Conservation (phyloP, 2,113 vertebrate species). For the Cottus gobio region DNA sequence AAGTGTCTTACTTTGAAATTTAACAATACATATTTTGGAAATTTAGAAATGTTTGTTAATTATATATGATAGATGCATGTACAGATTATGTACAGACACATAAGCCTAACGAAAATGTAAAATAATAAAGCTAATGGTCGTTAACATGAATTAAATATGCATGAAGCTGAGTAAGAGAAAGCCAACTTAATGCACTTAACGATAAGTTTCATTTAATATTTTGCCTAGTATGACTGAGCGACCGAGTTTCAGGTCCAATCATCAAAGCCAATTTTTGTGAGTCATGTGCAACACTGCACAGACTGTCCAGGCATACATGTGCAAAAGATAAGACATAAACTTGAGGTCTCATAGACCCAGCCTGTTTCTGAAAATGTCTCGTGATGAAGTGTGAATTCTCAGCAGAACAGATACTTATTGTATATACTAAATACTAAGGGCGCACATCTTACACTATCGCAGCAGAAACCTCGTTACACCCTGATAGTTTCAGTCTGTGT, state of each 20-base stretch:
- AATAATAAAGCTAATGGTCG: no score
- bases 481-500: not conserved
- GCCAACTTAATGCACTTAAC: not conserved
- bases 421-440: not conserved
- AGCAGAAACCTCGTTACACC: conserved; percentile 8
- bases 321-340: not conserved
- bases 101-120: no score
- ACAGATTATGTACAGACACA: no score
- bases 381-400: conserved; percentile 31
- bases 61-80: no score
- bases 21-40: no score
- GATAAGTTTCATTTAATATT: conserved; percentile 63
- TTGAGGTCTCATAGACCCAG: not conserved
- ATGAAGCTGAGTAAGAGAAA: conserved; percentile 18
- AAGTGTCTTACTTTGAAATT: no score
- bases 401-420: conserved; percentile 13
- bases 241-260: conserved; percentile 53
- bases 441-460: conserved; percentile 14
- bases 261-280: conserved; percentile 32
- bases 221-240: conserved; percentile 55
- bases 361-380: conserved; percentile 28
- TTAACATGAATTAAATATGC: no score
- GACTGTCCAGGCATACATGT: not conserved
- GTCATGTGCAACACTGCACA: not conserved
- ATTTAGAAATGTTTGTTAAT: no score